Percentiles rank a stretch among this genome's conserved stretches.
These are phyloP conservation scores for Kryptolebias marmoratus DNA, from an alignment of 2,113 vertebrate species.

Conservation along the genomic window DNA sequence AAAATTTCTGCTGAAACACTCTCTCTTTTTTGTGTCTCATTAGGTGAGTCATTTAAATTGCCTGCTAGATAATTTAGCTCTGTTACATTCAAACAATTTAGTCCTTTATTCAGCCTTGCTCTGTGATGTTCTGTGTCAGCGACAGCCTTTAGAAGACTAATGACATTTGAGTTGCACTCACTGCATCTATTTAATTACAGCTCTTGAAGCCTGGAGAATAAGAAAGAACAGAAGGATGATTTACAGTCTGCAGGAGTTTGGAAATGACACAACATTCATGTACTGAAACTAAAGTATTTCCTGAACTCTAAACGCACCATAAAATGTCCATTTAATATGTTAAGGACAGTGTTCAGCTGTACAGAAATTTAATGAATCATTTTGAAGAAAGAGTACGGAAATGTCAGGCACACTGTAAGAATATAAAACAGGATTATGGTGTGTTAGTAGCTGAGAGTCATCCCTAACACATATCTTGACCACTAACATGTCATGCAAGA, in stretches of 20 bases:
- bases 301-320: not conserved
- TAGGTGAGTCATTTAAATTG: conserved; percentile 21
- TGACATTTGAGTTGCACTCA: conserved; percentile 13
- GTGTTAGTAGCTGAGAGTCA: too few species aligned
- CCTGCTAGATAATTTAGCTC: conserved; percentile 12
- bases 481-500: too few species aligned
- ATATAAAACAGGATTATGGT: too few species aligned
- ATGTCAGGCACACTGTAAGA: too few species aligned
- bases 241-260: conserved; percentile 10
- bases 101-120: conserved; percentile 12
- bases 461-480: too few species aligned
- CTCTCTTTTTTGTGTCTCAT: conserved; percentile 22
- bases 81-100: conserved; percentile 24
- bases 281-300: not conserved
- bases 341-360: too few species aligned
- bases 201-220: not conserved
- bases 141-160: conserved; percentile 2
- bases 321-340: too few species aligned
- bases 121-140: conserved; percentile 26
- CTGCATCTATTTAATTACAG: conserved; percentile 39
- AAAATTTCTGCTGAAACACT: conserved; percentile 5
- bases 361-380: too few species aligned
- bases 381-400: too few species aligned
- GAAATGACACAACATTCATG: not conserved
- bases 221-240: conserved; percentile 31